These are phyloP conservation scores for Podilymbus podiceps DNA, from an alignment of 2,113 vertebrate species.

Conservation along the genomic window DNA sequence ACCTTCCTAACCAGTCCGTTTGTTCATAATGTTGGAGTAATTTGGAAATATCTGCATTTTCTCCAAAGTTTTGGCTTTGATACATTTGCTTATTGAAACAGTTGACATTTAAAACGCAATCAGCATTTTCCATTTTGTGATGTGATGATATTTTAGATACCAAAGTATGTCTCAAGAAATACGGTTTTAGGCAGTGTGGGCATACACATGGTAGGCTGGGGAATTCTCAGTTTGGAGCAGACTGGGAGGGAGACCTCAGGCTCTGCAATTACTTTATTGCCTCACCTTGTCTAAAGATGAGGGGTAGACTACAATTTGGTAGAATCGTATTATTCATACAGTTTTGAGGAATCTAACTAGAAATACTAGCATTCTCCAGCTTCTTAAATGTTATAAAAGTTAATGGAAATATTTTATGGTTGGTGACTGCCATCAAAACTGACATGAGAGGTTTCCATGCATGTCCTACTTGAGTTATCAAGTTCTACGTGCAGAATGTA, in stretches of 20 bases:
- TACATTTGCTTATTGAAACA: not conserved
- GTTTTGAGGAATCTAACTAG: not conserved
- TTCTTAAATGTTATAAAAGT: not conserved
- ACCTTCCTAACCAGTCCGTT: not conserved
- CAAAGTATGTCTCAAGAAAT: not conserved
- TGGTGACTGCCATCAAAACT: not conserved
- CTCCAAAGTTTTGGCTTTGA: not conserved
- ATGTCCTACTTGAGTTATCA: fast-evolving
- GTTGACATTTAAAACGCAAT: not conserved
- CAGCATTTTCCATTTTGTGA: not conserved
- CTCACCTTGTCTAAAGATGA: not conserved
- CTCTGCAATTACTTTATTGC: not conserved
- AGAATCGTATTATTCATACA: not conserved
- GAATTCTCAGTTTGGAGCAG: not conserved
- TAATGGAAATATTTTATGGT: not conserved
- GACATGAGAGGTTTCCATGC: not conserved
- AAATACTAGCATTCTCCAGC: not conserved
- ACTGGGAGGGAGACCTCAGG: not conserved
- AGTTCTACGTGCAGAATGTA: not conserved
- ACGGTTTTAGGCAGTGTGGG: not conserved
- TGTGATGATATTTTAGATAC: not conserved
- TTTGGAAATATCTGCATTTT: not conserved
- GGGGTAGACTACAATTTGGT: not conserved
- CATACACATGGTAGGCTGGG: not conserved
- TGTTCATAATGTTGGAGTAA: not conserved